Conservation (phyloP, 1,140 invertebrate species). For the Galleria mellonella region DNA sequence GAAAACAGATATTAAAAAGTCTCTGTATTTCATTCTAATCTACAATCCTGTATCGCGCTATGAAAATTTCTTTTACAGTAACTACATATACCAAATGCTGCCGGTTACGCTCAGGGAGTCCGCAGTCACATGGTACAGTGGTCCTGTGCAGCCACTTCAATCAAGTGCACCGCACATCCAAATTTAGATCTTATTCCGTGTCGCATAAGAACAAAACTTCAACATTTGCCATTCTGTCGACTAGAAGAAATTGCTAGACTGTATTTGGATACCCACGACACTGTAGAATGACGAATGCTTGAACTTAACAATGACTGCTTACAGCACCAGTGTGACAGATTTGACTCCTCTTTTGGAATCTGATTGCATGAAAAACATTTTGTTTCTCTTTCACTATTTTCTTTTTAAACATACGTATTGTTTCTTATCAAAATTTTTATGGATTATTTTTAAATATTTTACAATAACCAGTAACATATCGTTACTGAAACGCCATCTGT, state of each 20-base stretch:
- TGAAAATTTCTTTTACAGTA: slow-evolving; percentile 20
- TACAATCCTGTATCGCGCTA: slow-evolving; percentile 32
- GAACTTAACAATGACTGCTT: slow-evolving; percentile 38
- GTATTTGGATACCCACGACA: slow-evolving; percentile 45
- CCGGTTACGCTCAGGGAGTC: slow-evolving; percentile 29
- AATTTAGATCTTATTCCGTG: slow-evolving; percentile 32
- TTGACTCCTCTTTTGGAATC: slow-evolving; percentile 48
- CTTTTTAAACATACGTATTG: no score
- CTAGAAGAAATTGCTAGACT: slow-evolving; percentile 57
- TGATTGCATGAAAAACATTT: background rate
- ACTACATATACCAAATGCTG: slow-evolving; percentile 17
- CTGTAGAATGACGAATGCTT: slow-evolving; percentile 61
- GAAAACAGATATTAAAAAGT: background rate
- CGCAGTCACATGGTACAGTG: slow-evolving; percentile 43
- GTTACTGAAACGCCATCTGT: no score
- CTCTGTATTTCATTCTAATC: slow-evolving; percentile 11
- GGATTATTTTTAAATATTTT: no score
- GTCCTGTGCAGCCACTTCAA: slow-evolving; percentile 42
- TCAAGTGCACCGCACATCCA: slow-evolving; percentile 36
- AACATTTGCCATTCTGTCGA: slow-evolving; percentile 65
- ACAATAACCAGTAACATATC: no score
- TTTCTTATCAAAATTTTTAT: no score
- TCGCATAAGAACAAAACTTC: slow-evolving; percentile 36
- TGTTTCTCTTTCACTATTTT: background rate
- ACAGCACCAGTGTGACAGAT: slow-evolving; percentile 42